Base-by-base conservation (phyloP, 2,797 vertebrate genomes). In the Cyclura pinguis region DNA sequence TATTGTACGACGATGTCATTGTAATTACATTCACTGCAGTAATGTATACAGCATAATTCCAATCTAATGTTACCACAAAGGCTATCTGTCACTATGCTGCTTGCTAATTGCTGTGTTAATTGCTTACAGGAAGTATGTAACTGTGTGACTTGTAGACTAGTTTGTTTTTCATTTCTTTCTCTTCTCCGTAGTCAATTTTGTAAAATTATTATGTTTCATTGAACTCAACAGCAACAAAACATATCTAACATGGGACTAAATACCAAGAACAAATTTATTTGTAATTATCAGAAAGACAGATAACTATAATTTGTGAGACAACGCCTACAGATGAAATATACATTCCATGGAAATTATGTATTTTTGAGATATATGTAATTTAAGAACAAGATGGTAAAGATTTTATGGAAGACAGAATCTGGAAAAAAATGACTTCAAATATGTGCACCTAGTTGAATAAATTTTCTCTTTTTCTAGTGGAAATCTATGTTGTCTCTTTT, bases 81-180 rank as follows among this genome's bases (percentile, higher is more conserved):
- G 80, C 78, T 62, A 62, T 2, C 24, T 38, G 57, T 67, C 74
- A 78, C n/a, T 73, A 13, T 77, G 73, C n/a, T 69, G 29, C 2
- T 69, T 69, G 29, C 24, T 69, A 32, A 69, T 77, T 77, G 74
- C 9, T 64, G 24, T 67, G 35, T 78, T 89, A 78, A 89, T 35
- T 89, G 72, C 73, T 89, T 77, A 77, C 81, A 77, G 81, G 73
- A 52, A 85, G 82, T 64, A 77, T 64, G 62, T 88, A 81, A 73
- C 35, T 42, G 35, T 35, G n/a, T 76, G 14, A 85, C 42, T 42
- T 69, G 62, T 85, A 55, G 24, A 55, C 6, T 32, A 42, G 67
- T 13, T 62, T 78, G 20, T 80, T 85, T 81, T 72, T 59, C 16
- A 14, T 72, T n/a, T 59, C 67, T 86, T 73, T 13, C 59, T 80